phyloP scores from a whole-genome alignment of 1,140 invertebrate species.

The Lysiphlebus fabarum region DNA sequence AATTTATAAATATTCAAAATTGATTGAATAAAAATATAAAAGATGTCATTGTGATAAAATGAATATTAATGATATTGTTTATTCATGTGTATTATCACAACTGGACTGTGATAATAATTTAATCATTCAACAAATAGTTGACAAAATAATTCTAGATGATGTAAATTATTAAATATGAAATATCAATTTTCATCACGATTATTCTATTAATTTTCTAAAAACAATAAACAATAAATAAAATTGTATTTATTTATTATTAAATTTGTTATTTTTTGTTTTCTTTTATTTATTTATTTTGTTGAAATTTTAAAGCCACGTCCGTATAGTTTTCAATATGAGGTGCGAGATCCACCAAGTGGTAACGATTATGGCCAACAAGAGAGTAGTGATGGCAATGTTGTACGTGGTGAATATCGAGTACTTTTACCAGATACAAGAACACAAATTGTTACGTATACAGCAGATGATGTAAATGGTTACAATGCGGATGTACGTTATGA shows the following conservation, averaged over 20 bases:
- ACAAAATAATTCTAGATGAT: neutral
- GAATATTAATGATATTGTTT: slow-evolving; percentile 24
- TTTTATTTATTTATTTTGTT: slow-evolving; percentile 8
- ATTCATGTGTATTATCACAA: slow-evolving; percentile 10
- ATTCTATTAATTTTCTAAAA: too few species aligned
- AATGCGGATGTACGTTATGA: slow-evolving; percentile 76
- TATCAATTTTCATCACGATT: slow-evolving; percentile 1
- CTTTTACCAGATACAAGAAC: slow-evolving; percentile 70
- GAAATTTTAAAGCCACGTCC: slow-evolving; percentile 61
- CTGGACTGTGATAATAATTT: slow-evolving; percentile 22
- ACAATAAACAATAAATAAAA: too few species aligned
- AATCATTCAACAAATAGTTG: slow-evolving; percentile 22
- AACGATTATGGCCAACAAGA: slow-evolving; percentile 71
- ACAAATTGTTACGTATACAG: slow-evolving; percentile 71
- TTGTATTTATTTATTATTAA: slow-evolving; percentile 3
- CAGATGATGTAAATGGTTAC: slow-evolving; percentile 73
- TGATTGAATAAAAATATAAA: too few species aligned
- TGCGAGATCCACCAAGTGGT: slow-evolving; percentile 69
- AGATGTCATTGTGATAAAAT: neutral
- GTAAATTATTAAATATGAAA: slow-evolving; percentile 13
- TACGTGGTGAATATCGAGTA: slow-evolving; percentile 70
- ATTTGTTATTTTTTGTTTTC: slow-evolving; percentile 17
- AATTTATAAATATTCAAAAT: neutral
- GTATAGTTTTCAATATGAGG: slow-evolving; percentile 75
- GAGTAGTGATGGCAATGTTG: slow-evolving; percentile 66